These are phyloP conservation scores for Chelonia mydas DNA, from an alignment of 2,797 vertebrate species.

Conservation along the genomic window DNA sequence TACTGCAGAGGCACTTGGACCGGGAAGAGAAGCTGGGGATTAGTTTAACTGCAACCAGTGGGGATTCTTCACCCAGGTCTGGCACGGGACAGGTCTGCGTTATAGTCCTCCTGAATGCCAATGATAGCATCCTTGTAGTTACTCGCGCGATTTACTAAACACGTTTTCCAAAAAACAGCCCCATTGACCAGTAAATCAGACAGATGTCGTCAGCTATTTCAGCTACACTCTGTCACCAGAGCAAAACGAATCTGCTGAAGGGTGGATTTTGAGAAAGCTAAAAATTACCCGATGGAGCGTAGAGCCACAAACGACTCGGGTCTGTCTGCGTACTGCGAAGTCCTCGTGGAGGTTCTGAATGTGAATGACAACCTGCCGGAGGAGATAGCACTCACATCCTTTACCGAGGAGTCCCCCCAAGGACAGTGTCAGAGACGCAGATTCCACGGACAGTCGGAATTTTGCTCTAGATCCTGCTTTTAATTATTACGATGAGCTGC, in stretches of 20 bases:
- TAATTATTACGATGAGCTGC: conserved; percentile 75
- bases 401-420: conserved; percentile 64
- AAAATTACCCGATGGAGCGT: conserved; percentile 70
- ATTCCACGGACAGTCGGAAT: conserved; percentile 82
- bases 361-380: conserved; percentile 76
- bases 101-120: conserved; percentile 87
- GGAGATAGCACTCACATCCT: conserved; percentile 52
- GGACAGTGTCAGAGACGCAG: conserved; percentile 77
- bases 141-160: conserved; percentile 85
- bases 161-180: conserved; percentile 87
- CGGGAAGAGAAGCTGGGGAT: conserved; percentile 85
- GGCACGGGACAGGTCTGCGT: conserved; percentile 86
- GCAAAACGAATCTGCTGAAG: conserved; percentile 72
- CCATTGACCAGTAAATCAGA: conserved; percentile 73
- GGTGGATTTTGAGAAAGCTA: conserved; percentile 85
- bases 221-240: conserved; percentile 78
- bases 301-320: conserved; percentile 81
- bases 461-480: conserved; percentile 80
- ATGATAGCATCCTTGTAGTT: conserved; percentile 90
- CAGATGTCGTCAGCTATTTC: conserved; percentile 66
- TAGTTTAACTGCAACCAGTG: conserved; percentile 86
- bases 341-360: conserved; percentile 81
- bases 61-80: conserved; percentile 85
- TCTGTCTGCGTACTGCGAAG: conserved; percentile 75
- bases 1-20: conserved; percentile 82